A percentile compares a stretch with the other conserved stretches of the same genome.
Evolutionary conservation across 1,140 invertebrate genomes (phyloP).

Genomic region (Heliothis virescens): DNA sequence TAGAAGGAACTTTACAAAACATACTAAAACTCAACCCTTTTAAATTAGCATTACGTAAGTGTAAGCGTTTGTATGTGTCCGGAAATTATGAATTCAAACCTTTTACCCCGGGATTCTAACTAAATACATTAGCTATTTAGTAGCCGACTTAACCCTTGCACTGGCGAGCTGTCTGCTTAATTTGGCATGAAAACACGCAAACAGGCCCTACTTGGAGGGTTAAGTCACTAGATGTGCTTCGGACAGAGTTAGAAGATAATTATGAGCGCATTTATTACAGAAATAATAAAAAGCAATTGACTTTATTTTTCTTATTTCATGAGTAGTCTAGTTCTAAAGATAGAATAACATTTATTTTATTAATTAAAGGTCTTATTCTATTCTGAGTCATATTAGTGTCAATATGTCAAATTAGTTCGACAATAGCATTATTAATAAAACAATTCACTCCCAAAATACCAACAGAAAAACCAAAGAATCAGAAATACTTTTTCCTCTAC

Average conservation of each 20-base stretch:
- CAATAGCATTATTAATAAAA: too few species aligned
- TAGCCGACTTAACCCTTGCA: constrained; percentile 58
- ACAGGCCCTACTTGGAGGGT: constrained; percentile 38
- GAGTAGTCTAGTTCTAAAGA: not conserved
- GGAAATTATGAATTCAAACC: constrained; percentile 72
- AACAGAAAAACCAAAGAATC: too few species aligned
- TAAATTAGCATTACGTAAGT: constrained; percentile 38
- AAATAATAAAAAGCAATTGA: not conserved
- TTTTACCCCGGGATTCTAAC: constrained; percentile 62
- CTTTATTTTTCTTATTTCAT: not conserved
- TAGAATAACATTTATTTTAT: too few species aligned
- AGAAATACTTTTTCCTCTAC: too few species aligned
- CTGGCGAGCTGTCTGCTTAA: constrained; percentile 64
- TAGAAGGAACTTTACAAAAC: constrained; percentile 28
- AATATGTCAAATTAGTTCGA: too few species aligned
- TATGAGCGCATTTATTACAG: not conserved
- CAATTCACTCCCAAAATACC: too few species aligned
- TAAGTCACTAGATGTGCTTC: constrained; percentile 55
- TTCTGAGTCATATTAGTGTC: too few species aligned
- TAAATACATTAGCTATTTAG: constrained; percentile 72
- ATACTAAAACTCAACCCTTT: constrained; percentile 4
- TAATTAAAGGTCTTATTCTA: too few species aligned
- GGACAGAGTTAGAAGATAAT: not conserved
- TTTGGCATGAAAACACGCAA: constrained; percentile 73
- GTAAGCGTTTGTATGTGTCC: constrained; percentile 43